Conservation (phyloP, 1,140 invertebrate species). For the Solen grandis region DNA sequence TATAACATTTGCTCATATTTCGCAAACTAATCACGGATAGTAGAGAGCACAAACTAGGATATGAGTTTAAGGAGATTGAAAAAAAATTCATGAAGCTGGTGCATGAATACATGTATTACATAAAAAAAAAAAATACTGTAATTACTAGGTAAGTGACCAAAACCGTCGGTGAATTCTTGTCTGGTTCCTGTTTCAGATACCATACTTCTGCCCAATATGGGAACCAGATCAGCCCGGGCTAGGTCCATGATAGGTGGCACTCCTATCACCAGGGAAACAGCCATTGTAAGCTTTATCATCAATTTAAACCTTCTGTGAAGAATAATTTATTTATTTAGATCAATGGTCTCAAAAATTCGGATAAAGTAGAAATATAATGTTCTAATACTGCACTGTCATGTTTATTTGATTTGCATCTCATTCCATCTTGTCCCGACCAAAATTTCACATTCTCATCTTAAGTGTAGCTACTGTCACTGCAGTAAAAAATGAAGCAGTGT, state of each 20-base stretch:
- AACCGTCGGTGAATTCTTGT: background rate
- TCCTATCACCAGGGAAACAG: constrained; percentile 47
- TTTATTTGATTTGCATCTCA: background rate
- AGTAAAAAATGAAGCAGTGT: too few species aligned
- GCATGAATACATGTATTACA: background rate
- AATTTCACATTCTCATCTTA: background rate
- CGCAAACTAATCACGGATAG: too few species aligned
- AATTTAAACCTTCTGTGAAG: background rate
- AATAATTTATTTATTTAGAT: too few species aligned
- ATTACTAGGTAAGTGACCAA: background rate
- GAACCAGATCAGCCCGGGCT: constrained; percentile 35
- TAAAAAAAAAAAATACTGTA: background rate
- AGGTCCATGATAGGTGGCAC: constrained; percentile 52
- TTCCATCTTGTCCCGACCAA: background rate
- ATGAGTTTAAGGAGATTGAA: background rate
- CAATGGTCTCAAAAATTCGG: background rate
- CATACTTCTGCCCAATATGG: constrained; percentile 36
- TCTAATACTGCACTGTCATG: background rate
- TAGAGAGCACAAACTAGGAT: background rate
- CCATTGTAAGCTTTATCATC: constrained; percentile 34
- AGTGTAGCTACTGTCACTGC: background rate
- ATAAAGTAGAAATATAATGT: background rate
- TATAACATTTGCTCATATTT: too few species aligned
- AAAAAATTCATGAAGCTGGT: background rate
- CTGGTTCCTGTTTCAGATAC: constrained; percentile 40